These are phyloP conservation scores for Orthonevra nobilis DNA, from an alignment of 2,888 invertebrate species.

Conservation along the genomic window DNA sequence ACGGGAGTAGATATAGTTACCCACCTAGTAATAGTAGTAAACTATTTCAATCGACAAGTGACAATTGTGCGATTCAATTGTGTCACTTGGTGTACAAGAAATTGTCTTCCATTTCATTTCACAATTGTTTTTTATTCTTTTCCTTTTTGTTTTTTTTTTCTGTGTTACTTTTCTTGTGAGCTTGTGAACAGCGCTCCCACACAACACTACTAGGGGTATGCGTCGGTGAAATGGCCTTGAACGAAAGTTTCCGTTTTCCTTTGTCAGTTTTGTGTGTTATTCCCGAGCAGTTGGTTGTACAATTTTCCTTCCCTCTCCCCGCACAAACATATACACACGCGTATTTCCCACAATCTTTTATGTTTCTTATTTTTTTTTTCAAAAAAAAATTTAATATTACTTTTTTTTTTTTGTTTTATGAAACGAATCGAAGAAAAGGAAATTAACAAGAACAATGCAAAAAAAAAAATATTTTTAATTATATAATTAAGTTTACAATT, in stretches of 20 bases:
- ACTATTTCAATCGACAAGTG: slow-evolving; percentile 38
- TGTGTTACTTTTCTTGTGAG: slow-evolving; percentile 19
- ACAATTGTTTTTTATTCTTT: slow-evolving; percentile 15
- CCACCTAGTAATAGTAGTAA: too few relatives aligned
- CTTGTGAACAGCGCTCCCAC: slow-evolving; percentile 17
- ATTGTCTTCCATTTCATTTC: slow-evolving; percentile 48
- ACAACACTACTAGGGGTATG: too few relatives aligned
- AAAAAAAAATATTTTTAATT: too few relatives aligned
- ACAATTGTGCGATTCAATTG: slow-evolving; percentile 45
- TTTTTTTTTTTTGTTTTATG: slow-evolving; percentile 19
- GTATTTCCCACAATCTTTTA: slow-evolving; percentile 30
- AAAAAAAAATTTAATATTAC: slow-evolving; percentile 8
- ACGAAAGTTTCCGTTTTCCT: slow-evolving; percentile 69
- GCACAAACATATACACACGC: not conserved
- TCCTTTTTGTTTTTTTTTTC: slow-evolving; percentile 4
- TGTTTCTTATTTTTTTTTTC: slow-evolving; percentile 6
- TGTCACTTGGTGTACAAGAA: slow-evolving; percentile 3
- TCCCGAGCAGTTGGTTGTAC: slow-evolving; percentile 44
- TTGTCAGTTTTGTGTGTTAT: slow-evolving; percentile 59
- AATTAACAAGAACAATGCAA: too few relatives aligned
- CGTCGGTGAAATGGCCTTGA: slow-evolving; percentile 70
- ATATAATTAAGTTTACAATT: slow-evolving; percentile 45
- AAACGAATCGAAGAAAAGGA: slow-evolving; percentile 14
- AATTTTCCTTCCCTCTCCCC: too few relatives aligned
- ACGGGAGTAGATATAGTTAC: slow-evolving; percentile 8